Evolutionary conservation across 1,140 invertebrate species (phyloP).

Genomic region (Dendroctonus valens): DNA sequence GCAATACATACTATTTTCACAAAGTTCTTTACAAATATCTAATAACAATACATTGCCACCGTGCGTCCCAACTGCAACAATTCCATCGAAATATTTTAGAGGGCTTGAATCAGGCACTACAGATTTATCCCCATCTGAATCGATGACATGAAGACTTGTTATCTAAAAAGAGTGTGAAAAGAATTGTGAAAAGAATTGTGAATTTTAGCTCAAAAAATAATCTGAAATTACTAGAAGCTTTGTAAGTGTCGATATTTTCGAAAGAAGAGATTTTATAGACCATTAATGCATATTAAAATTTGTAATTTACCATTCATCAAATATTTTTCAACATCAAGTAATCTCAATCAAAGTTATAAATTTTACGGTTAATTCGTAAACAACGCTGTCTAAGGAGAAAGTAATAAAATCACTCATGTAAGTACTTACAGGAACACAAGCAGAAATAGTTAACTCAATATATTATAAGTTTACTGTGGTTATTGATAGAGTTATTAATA

Average conservation of each 20-base stretch:
- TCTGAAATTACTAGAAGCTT: background rate
- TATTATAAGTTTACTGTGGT: too few relatives aligned
- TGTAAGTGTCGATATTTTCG: background rate
- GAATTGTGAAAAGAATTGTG: too few relatives aligned
- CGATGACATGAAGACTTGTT: conserved; percentile 45
- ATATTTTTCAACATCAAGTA: too few relatives aligned
- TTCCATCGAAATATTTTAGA: conserved; percentile 59
- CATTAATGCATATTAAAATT: too few relatives aligned
- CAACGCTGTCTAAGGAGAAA: too few relatives aligned
- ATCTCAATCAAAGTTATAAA: too few relatives aligned
- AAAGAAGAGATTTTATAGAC: background rate
- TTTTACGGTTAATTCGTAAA: too few relatives aligned
- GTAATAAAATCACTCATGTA: too few relatives aligned
- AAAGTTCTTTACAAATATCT: conserved; percentile 59
- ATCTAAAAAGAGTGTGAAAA: conserved; percentile 41
- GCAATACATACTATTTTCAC: conserved; percentile 54
- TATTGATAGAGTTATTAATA: too few relatives aligned
- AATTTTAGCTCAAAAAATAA: background rate
- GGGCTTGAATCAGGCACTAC: conserved; percentile 47
- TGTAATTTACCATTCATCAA: too few relatives aligned
- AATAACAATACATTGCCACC: conserved; percentile 61
- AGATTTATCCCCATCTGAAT: conserved; percentile 45
- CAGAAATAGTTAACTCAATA: too few relatives aligned
- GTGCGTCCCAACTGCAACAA: conserved; percentile 63
- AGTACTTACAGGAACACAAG: too few relatives aligned